These are phyloP conservation scores for Drosophila kuntzei DNA, from an alignment of 2,888 invertebrate species.

Conservation along the genomic window DNA sequence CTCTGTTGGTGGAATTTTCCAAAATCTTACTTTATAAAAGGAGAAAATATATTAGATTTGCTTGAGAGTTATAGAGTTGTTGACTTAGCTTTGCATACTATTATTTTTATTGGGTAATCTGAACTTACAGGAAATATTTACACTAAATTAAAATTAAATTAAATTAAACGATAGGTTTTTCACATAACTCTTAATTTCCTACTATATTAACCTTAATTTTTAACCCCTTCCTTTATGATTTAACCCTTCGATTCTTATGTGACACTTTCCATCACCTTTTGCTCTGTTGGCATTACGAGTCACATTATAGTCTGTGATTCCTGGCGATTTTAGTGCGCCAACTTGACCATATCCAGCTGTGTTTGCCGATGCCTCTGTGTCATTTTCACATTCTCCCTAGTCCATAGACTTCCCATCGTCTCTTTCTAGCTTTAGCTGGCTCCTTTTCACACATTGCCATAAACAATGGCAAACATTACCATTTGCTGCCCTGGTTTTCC, in stretches of 20 bases:
- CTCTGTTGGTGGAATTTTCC: no score
- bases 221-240: neutral
- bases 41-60: no score
- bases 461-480: slow-evolving; percentile 56
- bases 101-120: no score
- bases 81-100: no score
- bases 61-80: no score
- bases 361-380: slow-evolving; percentile 62
- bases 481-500: slow-evolving; percentile 43
- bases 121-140: no score
- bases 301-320: slow-evolving; percentile 44
- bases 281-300: neutral
- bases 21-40: no score
- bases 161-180: no score
- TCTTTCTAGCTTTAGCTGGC: slow-evolving; percentile 8
- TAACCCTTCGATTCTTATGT: neutral
- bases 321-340: slow-evolving; percentile 61
- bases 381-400: slow-evolving; percentile 22
- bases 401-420: neutral
- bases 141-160: no score
- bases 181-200: no score
- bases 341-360: slow-evolving; percentile 81
- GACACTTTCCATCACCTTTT: slow-evolving; percentile 10
- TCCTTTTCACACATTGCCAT: slow-evolving; percentile 31
- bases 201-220: no score